A percentile compares a stretch with the other conserved stretches of the same genome.
These are phyloP conservation scores for Podilymbus podiceps DNA, from an alignment of 2,113 vertebrate species.

Conservation along the genomic window DNA sequence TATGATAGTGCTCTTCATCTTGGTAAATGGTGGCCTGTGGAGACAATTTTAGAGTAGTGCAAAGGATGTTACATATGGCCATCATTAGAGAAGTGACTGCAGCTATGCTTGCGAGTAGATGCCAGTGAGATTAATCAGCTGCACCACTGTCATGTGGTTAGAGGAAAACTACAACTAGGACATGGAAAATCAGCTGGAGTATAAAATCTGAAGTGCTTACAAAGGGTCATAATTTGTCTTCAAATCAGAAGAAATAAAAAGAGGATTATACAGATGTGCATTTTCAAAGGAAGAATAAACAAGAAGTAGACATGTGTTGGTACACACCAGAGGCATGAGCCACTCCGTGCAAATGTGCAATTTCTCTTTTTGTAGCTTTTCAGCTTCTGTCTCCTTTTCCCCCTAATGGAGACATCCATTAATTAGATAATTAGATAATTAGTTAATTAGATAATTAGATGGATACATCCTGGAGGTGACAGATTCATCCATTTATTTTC, in stretches of 20 bases:
- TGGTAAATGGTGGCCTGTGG: not conserved
- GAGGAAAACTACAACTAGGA: not conserved
- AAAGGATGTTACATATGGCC: not conserved
- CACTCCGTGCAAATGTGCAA: not conserved
- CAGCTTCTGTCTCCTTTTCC: not conserved
- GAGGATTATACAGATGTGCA: not conserved
- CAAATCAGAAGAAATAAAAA: not conserved
- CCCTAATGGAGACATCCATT: not conserved
- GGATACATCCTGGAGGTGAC: not conserved
- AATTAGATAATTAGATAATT: too few relatives aligned
- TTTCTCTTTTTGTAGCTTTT: not conserved
- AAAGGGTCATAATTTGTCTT: not conserved
- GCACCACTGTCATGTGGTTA: constrained; percentile 26
- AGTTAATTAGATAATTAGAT: not conserved
- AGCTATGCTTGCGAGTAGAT: not conserved
- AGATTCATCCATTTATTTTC: not conserved
- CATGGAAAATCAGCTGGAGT: constrained; percentile 12
- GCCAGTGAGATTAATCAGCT: constrained; percentile 21
- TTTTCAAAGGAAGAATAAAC: not conserved
- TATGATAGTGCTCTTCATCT: not conserved
- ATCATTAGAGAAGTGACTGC: not conserved
- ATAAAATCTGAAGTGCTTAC: not conserved
- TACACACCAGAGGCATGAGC: not conserved
- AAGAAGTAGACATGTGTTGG: not conserved
- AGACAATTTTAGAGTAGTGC: not conserved